A percentile compares a stretch with the other conserved stretches of the same genome.
phyloP scores from a whole-genome alignment of 92 coral and sea anemone species.

The Epizoanthus illoricatus region DNA sequence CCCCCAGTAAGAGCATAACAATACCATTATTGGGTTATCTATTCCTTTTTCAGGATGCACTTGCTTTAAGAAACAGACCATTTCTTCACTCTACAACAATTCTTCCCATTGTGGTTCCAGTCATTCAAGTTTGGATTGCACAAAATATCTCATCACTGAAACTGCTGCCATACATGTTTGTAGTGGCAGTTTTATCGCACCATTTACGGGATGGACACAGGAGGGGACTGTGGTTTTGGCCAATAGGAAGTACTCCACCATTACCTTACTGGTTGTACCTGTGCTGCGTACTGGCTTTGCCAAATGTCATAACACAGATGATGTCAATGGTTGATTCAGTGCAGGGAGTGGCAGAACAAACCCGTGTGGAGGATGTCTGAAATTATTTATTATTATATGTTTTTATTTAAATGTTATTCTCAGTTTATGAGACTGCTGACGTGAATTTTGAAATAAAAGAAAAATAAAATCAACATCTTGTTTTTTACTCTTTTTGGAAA shows the following conservation, averaged over 20 bases:
- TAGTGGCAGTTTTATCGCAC: conserved; percentile 80
- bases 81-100: conserved; percentile 83
- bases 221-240: conserved; percentile 97
- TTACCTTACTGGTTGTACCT: conserved; percentile 82
- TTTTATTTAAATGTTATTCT: no score
- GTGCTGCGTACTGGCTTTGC: conserved; percentile 47
- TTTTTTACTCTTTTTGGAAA: no score
- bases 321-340: background rate
- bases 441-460: no score
- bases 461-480: no score
- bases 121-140: conserved; percentile 75
- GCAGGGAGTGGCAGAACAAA: background rate
- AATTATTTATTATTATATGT: no score
- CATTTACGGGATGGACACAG: conserved; percentile 90
- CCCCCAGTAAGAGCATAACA: no score
- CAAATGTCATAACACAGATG: conserved; percentile 41
- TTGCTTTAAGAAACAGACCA: conserved; percentile 65
- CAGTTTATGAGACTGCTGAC: no score
- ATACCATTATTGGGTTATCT: no score
- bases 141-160: conserved; percentile 51
- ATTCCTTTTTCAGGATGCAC: conserved; percentile 64
- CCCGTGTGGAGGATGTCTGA: conserved; percentile 5
- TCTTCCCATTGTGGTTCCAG: conserved; percentile 60
- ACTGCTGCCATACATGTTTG: conserved; percentile 70
- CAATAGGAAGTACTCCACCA: conserved; percentile 85